These are phyloP conservation scores for Puma concolor DNA, from an alignment of 2,113 vertebrate species.

Conservation along the genomic window DNA sequence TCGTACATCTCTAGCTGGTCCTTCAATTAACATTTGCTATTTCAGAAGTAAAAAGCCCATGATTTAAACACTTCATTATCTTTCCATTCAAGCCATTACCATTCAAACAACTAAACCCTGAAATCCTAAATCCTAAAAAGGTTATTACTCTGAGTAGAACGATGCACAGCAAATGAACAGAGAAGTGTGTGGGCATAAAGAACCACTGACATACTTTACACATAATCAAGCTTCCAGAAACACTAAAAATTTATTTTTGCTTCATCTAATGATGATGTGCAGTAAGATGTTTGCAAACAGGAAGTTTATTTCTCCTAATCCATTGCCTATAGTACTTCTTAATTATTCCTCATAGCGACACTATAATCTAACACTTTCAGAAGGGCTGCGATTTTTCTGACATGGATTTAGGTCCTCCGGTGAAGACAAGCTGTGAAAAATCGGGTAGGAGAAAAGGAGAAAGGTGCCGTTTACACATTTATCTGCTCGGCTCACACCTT, in stretches of 20 bases:
- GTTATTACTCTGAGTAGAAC: background rate
- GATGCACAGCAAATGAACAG: background rate
- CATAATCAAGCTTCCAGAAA: constrained; percentile 47
- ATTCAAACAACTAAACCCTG: background rate
- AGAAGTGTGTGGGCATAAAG: constrained; percentile 64
- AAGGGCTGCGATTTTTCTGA: constrained; percentile 52
- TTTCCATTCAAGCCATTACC: background rate
- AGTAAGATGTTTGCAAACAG: constrained; percentile 76
- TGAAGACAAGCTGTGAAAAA: constrained; percentile 78
- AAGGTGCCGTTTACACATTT: constrained; percentile 77
- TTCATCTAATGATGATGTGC: constrained; percentile 73
- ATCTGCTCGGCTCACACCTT: constrained; percentile 82
- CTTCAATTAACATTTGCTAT: background rate
- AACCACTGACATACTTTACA: constrained; percentile 45
- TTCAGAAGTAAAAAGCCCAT: background rate
- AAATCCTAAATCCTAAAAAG: background rate
- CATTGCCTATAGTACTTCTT: constrained; percentile 40
- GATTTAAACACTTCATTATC: constrained; percentile 25
- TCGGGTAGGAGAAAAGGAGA: constrained; percentile 69
- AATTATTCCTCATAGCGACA: constrained; percentile 67
- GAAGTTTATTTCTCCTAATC: constrained; percentile 61
- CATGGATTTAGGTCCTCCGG: constrained; percentile 70
- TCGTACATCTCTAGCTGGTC: background rate
- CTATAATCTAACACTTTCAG: constrained; percentile 67
- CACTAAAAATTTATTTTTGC: constrained; percentile 68